These are phyloP conservation scores for Cercocebus atys DNA, from an alignment of 2,113 vertebrate species.

Conservation along the genomic window DNA sequence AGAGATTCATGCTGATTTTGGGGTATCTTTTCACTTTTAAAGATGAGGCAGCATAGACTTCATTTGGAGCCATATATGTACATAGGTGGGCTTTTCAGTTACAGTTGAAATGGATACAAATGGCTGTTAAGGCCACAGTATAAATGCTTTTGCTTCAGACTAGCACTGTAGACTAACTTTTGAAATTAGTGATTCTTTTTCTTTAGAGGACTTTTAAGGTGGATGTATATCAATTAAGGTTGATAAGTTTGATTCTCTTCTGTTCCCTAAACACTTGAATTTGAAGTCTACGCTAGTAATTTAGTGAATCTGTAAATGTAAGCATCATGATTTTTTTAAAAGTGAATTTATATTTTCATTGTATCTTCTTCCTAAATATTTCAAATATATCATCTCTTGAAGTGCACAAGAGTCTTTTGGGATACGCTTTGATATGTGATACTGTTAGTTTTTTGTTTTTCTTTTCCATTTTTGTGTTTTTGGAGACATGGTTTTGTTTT, in stretches of 20 bases:
- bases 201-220: not conserved
- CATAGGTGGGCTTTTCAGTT: not conserved
- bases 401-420: not conserved
- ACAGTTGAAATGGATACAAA: not conserved
- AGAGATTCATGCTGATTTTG: not conserved
- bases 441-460: too few relatives aligned
- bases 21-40: not conserved
- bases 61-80: not conserved
- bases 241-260: not conserved
- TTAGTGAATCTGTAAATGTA: not conserved
- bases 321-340: not conserved
- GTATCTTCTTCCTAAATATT: not conserved
- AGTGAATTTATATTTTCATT: not conserved
- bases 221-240: not conserved
- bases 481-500: too few relatives aligned
- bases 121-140: not conserved
- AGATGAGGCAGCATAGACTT: not conserved
- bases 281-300: not conserved
- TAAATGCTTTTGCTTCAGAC: not conserved
- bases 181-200: not conserved
- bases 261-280: not conserved
- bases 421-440: not conserved
- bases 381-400: not conserved
- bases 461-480: too few relatives aligned
- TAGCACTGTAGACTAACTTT: not conserved